Base-by-base conservation (phyloP, 2,113 vertebrate genomes). In the Sciurus niger region DNA sequence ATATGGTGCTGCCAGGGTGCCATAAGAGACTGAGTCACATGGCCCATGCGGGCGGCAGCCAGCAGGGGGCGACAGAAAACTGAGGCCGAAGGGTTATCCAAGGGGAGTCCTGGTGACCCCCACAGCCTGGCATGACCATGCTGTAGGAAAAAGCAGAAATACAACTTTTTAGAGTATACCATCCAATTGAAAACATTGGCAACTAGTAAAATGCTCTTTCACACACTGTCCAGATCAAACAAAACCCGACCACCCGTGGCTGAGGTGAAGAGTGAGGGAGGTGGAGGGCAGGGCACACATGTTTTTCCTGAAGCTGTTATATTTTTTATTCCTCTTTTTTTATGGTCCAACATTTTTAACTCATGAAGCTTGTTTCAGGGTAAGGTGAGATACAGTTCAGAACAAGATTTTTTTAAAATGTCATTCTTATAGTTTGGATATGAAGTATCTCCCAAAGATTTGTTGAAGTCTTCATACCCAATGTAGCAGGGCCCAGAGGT, bases 11-110 rank as follows among this genome's bases (percentile, higher is more conserved):
- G 37, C 70, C 63, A 24, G 3, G 30, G 55, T 7, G 20, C 55
- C 20, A 6, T 58, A 18, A 18, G 20, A 20, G 8, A n/a, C 30
- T 43, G 43, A 37, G n/a, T 46, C 32, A 40, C 5, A 40, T 6
- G 7, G 17, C 6, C 1, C 48, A 72, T 65, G n/a, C 8, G 2
- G 7, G 12, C 6, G 43, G 7, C 0, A 6, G 24, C 30, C 67
- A 79, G 60, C 24, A 80, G 46, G 8, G 43, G 51, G 24, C 40
- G 14, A 79, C 68, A 74, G 74, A 40, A 83, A 87, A 34, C 70
- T 13, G 48, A 30, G 6, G 8, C 2, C 4, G 85, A 63, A 46
- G 73, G 34, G 12, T 88, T 65, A 40, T 40, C 34, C 43, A 14
- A 34, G 2, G 13, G 14, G 46, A 8, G 14, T 90, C 73, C 84